These are phyloP conservation scores for Agonopterix subpropinquella DNA, from an alignment of 2,888 invertebrate species.

Conservation along the genomic window DNA sequence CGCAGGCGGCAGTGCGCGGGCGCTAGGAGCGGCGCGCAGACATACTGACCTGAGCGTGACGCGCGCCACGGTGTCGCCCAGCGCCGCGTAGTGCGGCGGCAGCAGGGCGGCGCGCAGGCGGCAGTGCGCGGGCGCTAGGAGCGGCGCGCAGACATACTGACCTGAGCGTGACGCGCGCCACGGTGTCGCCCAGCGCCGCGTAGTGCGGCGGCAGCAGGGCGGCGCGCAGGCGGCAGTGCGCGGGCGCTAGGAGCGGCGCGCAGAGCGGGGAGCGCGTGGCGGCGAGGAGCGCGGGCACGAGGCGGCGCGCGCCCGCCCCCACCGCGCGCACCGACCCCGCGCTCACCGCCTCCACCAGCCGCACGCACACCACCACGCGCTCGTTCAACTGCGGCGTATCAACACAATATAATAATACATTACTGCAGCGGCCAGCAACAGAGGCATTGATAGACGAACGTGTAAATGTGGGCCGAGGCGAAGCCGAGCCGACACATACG, in stretches of 20 bases:
- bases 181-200: slow-evolving; percentile 69
- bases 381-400: slow-evolving; percentile 32
- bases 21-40: slow-evolving; percentile 82
- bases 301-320: slow-evolving; percentile 32
- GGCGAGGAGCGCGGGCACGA: slow-evolving; percentile 64
- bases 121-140: slow-evolving; percentile 76
- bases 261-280: slow-evolving; percentile 86
- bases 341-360: slow-evolving; percentile 70
- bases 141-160: slow-evolving; percentile 87
- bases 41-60: slow-evolving; percentile 86
- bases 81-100: slow-evolving; percentile 38
- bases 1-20: slow-evolving; percentile 78
- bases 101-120: slow-evolving; percentile 69
- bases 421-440: too few species aligned
- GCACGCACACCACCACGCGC: slow-evolving; percentile 39
- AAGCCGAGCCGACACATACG: too few species aligned
- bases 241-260: slow-evolving; percentile 78
- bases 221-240: slow-evolving; percentile 77
- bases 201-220: slow-evolving; percentile 47
- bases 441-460: too few species aligned
- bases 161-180: slow-evolving; percentile 85
- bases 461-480: too few species aligned
- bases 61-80: slow-evolving; percentile 80
- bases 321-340: slow-evolving; percentile 62
- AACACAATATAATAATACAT: too few species aligned